A percentile compares a stretch with the other conserved stretches of the same genome.
These are phyloP conservation scores for Phodopus roborovskii DNA, from an alignment of 2,113 vertebrate genomes.

Conservation along the genomic window DNA sequence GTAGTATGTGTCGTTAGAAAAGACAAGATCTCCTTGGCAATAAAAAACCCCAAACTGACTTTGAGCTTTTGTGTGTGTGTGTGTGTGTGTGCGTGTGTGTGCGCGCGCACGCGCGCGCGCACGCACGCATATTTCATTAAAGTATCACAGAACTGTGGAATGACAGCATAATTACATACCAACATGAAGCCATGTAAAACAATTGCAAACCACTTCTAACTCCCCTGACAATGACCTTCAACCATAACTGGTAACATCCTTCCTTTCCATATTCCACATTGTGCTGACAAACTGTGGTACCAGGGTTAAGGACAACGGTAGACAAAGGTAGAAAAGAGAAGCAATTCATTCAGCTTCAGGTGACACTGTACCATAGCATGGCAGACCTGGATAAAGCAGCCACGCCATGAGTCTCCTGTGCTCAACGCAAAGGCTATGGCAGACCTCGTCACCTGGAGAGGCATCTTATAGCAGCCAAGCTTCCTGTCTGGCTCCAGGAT, in stretches of 20 bases:
- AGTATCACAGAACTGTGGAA: background rate
- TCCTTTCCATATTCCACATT: background rate
- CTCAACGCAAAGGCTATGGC: background rate
- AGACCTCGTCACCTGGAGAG: background rate
- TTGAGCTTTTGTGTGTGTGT: background rate
- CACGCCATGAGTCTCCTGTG: background rate
- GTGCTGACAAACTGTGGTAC: constrained; percentile 13
- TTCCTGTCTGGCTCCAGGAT: background rate
- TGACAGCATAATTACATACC: constrained; percentile 60
- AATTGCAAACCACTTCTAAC: constrained; percentile 28
- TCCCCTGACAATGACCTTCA: constrained; percentile 34
- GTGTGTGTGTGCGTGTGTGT: no score
- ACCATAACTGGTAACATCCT: constrained; percentile 6
- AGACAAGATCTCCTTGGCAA: background rate
- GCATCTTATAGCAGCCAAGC: background rate
- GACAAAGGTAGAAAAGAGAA: background rate
- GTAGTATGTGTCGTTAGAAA: background rate
- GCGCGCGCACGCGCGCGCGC: background rate
- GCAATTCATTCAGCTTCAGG: background rate
- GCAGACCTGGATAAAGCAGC: background rate
- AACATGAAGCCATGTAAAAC: constrained; percentile 36
- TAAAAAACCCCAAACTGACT: constrained; percentile 27
- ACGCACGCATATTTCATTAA: constrained; percentile 10
- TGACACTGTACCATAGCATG: background rate
- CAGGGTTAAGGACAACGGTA: background rate